A percentile compares a stretch with the other conserved stretches of the same genome.
phyloP scores from a whole-genome alignment of 2,113 vertebrate genomes.

The Apodemus sylvaticus region DNA sequence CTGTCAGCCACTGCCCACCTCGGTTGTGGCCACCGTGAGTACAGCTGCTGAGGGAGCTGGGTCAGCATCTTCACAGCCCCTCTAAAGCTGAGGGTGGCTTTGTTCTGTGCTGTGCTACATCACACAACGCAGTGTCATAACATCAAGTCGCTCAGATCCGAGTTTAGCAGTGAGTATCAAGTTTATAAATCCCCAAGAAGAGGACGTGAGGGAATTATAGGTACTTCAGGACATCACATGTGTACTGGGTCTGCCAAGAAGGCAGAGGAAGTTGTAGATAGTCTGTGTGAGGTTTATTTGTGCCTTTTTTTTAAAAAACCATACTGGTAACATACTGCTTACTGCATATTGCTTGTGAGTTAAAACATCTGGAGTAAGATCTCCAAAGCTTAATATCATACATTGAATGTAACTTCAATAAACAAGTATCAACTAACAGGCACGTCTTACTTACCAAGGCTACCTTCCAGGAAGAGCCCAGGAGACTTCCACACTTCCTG shows the following conservation, averaged over 20 bases:
- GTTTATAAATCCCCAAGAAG: not conserved
- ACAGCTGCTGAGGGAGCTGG: not conserved
- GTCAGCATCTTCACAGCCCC: not conserved
- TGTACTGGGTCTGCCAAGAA: not conserved
- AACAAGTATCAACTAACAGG: not conserved
- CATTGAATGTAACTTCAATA: not conserved
- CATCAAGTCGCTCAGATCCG: not conserved
- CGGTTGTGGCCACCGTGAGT: not conserved
- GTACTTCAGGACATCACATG: not conserved
- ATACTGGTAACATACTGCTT: not conserved
- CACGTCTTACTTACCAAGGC: not conserved
- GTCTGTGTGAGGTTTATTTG: not conserved
- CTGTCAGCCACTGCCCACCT: not conserved
- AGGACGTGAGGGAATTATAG: not conserved
- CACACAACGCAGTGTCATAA: not conserved
- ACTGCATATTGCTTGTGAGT: too few species aligned
- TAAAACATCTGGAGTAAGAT: too few species aligned
- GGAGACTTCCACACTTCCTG: not conserved
- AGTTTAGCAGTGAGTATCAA: not conserved
- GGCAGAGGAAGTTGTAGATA: not conserved
- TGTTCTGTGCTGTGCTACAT: not conserved
- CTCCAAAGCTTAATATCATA: not conserved
- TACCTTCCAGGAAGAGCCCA: not conserved
- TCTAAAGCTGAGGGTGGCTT: not conserved
- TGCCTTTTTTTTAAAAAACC: not conserved